These are phyloP conservation scores for Troglohyphantes excavatus DNA, from an alignment of 2,888 invertebrate species.

Conservation along the genomic window DNA sequence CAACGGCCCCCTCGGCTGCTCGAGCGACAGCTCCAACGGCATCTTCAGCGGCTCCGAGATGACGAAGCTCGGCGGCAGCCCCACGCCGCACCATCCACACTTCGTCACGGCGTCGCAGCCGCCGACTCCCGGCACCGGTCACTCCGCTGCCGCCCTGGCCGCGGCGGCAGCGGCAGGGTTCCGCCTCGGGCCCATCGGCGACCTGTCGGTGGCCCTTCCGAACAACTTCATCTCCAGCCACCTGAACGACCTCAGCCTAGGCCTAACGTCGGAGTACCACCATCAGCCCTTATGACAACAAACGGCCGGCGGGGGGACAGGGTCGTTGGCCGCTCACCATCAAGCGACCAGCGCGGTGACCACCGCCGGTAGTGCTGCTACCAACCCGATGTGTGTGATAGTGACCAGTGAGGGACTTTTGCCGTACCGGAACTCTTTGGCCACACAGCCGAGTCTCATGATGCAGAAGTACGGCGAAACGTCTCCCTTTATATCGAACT, in stretches of 20 bases:
- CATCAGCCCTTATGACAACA: constrained; percentile 76
- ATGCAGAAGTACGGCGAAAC: constrained; percentile 75
- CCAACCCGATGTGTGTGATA: constrained; percentile 75
- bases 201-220: constrained; percentile 60
- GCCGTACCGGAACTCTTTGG: constrained; percentile 67
- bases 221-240: constrained; percentile 63
- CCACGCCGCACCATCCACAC: constrained; percentile 51
- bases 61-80: constrained; percentile 44
- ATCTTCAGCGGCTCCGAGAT: constrained; percentile 72
- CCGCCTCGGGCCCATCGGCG: constrained; percentile 66
- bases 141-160: constrained; percentile 64
- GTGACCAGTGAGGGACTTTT: constrained; percentile 74
- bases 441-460: constrained; percentile 47
- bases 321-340: constrained; percentile 44
- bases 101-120: constrained; percentile 28
- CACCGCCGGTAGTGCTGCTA: constrained; percentile 49
- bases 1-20: constrained; percentile 61
- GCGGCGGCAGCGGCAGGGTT: constrained; percentile 73
- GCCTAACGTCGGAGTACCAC: constrained; percentile 62
- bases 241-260: constrained; percentile 70
- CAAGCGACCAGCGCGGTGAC: constrained; percentile 47
- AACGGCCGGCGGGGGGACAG: constrained; percentile 61
- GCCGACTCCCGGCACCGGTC: constrained; percentile 38
- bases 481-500: constrained; percentile 73
- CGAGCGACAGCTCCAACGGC: constrained; percentile 75